A percentile compares a stretch with the other conserved stretches of the same genome.
These are phyloP conservation scores for Brachionus koreanus DNA, from an alignment of 1,140 invertebrate species.

Conservation along the genomic window DNA sequence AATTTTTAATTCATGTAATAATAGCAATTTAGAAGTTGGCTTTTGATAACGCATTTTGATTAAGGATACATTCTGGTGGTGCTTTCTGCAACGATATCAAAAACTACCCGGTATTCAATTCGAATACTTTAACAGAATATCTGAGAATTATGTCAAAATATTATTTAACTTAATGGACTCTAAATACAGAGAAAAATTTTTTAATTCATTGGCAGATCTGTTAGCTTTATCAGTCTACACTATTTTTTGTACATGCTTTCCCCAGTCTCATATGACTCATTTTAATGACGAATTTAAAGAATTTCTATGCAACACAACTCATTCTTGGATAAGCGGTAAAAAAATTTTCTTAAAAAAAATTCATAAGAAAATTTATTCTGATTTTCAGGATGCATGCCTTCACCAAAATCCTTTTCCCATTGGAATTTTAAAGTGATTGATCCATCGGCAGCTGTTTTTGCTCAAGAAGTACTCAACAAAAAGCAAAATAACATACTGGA, in stretches of 20 bases:
- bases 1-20: conserved; percentile 34
- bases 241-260: conserved; percentile 30
- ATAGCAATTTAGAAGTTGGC: not conserved
- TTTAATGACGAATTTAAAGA: conserved; percentile 25
- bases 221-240: conserved; percentile 27
- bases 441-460: conserved; percentile 20
- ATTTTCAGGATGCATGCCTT: not conserved
- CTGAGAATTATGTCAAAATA: conserved; percentile 31
- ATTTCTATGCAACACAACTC: conserved; percentile 13
- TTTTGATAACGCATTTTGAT: not conserved
- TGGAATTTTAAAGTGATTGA: conserved; percentile 24
- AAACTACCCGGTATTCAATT: not conserved
- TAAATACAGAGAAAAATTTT: conserved; percentile 11
- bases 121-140: conserved; percentile 27
- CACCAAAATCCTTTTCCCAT: not conserved
- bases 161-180: not conserved
- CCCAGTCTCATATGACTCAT: conserved; percentile 10
- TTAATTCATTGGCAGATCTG: not conserved
- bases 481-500: conserved; percentile 26
- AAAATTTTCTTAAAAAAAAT: not conserved
- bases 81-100: conserved; percentile 21
- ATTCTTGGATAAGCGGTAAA: conserved; percentile 25
- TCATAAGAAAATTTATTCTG: not conserved
- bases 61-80: conserved; percentile 38
- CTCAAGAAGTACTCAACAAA: conserved; percentile 15